Conservation (phyloP, 2,113 vertebrate species). For the Ceyx margarethae region DNA sequence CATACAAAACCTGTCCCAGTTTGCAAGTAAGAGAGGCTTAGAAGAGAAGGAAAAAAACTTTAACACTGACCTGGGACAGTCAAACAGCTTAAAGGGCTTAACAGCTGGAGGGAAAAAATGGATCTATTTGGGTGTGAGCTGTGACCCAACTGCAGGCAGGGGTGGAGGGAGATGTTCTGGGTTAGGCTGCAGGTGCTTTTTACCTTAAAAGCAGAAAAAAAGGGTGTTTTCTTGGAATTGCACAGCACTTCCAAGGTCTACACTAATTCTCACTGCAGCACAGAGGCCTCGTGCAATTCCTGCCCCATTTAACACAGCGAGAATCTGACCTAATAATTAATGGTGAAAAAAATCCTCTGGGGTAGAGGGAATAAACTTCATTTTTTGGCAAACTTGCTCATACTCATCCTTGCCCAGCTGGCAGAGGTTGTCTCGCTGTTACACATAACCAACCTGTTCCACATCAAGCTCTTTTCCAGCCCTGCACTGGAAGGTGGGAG, state of each 20-base stretch:
- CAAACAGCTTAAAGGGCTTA: background rate
- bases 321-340: background rate
- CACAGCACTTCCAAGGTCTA: background rate
- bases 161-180: background rate
- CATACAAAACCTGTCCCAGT: background rate
- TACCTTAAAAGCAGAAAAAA: background rate
- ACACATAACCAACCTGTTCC: background rate
- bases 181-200: background rate
- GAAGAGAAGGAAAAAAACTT: background rate
- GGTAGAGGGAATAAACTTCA: background rate
- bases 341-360: background rate
- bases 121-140: background rate
- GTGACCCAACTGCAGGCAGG: background rate
- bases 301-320: background rate
- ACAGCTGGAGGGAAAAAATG: too few species aligned
- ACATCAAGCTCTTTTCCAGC: background rate
- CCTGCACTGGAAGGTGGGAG: background rate
- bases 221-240: background rate
- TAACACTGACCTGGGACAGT: background rate
- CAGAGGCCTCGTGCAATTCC: background rate
- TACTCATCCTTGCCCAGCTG: rapidly evolving
- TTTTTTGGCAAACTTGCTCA: background rate
- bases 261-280: background rate
- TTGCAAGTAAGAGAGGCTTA: background rate
- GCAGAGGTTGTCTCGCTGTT: background rate